These are phyloP conservation scores for Tachyglossus aculeatus DNA, from an alignment of 2,797 vertebrate genomes.

Conservation along the genomic window DNA sequence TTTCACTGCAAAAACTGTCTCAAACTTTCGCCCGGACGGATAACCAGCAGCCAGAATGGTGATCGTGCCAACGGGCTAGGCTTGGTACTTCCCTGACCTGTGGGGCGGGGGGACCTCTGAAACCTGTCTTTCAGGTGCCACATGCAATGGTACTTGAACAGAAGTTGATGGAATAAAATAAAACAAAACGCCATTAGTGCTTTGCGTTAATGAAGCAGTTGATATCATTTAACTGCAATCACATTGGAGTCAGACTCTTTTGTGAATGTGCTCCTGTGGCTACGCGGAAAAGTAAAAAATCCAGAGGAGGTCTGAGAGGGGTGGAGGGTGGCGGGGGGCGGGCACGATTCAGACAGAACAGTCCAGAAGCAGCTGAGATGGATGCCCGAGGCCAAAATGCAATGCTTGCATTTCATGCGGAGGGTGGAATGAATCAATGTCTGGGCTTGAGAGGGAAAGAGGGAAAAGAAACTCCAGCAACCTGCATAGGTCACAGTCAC, in stretches of 20 bases:
- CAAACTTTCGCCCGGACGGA: no score
- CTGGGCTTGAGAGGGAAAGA: constrained; percentile 62
- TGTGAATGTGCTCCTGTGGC: background rate
- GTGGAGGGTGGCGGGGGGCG: constrained; percentile 42
- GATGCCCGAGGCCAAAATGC: constrained; percentile 55
- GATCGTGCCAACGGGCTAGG: background rate
- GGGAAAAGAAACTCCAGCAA: constrained; percentile 85
- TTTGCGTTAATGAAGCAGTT: background rate
- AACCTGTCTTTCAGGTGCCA: background rate
- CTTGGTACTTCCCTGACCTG: background rate
- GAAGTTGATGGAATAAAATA: background rate
- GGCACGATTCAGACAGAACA: constrained; percentile 57
- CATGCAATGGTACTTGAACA: background rate
- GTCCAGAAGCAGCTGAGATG: constrained; percentile 57
- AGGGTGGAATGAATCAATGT: constrained; percentile 63
- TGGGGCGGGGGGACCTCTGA: background rate
- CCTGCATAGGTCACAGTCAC: constrained; percentile 91
- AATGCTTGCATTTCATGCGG: constrained; percentile 72
- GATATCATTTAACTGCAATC: constrained; percentile 38
- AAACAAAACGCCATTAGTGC: background rate
- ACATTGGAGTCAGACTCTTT: background rate
- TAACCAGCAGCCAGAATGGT: background rate
- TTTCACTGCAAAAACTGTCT: no score
- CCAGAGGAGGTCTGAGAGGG: no score
- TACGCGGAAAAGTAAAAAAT: constrained; percentile 1